Base-by-base conservation (phyloP, 2,113 vertebrate genomes). In the Pitta sordida region DNA sequence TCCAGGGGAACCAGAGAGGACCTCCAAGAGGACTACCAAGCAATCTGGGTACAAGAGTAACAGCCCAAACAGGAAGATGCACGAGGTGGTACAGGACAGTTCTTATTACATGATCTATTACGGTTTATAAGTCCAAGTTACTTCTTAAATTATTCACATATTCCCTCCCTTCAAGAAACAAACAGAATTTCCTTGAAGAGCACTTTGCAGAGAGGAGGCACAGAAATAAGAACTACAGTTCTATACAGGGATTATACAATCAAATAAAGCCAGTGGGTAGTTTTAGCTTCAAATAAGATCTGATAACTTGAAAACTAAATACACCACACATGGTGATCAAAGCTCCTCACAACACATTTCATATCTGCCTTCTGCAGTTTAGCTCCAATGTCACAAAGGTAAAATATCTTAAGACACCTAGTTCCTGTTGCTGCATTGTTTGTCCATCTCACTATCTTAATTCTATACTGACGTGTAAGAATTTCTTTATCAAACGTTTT, bases 221-320 rank as follows among this genome's bases (percentile, higher is more conserved):
- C 1, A 12, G 56, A 89, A 95, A 86, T 94, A 93, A 95, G 81
- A 91, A 56, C 84, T 48, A 91, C 67, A 67, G 90, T 21, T 95
- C 87, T 77, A 68, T 69, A 91, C 23, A 52, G 64, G 62, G 64
- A 86, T 84, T 94, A 91, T 46, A 46, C 21, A 46, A 46, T 46
- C 81, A 93, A 95, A 95, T 91, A 95, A 92, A 94, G 94, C 83
- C 93, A 94, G 82, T 67, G 83, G 75, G 67, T 94, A 94, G 88
- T 94, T 97, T 96, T 69, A 94, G 87, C 73, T 95, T 96, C 90
- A 94, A 83, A 88, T 16, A 88, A 76, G 56, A 88, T 64, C 43
- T 52, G 44, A 37, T 37, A 83, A 70, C 48, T 70, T 73, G 39
- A 91, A 76, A 94, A 90, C 39, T 88, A 77, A 83, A 77, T 87